phyloP scores from a whole-genome alignment of 1,140 invertebrate genomes.

The Octopus sinensis region DNA sequence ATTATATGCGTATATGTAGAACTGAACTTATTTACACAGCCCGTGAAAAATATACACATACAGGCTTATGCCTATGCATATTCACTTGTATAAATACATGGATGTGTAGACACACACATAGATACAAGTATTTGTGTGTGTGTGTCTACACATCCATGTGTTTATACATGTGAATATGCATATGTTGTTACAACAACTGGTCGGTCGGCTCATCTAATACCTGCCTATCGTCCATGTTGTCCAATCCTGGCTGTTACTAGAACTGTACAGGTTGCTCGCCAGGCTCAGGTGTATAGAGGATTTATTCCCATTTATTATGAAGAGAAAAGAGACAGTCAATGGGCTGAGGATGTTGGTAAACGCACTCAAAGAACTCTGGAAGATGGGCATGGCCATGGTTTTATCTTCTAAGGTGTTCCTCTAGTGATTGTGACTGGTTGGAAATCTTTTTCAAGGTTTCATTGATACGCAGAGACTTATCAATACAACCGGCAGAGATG shows the following conservation, averaged over 20 bases:
- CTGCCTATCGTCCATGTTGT: constrained; percentile 92
- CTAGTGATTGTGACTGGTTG: constrained; percentile 94
- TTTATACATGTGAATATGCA: too few species aligned
- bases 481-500: too few species aligned
- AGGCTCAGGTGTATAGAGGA: constrained; percentile 89
- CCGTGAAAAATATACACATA: too few species aligned
- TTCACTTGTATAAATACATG: too few species aligned
- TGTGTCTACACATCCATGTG: too few species aligned
- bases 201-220: constrained; percentile 63
- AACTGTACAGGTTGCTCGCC: constrained; percentile 80
- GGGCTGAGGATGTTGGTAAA: constrained; percentile 92
- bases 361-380: constrained; percentile 85
- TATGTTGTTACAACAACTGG: constrained; percentile 73
- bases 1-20: too few species aligned
- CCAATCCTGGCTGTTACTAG: constrained; percentile 95
- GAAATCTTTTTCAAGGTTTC: constrained; percentile 82
- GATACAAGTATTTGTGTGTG: too few species aligned
- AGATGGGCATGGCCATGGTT: constrained; percentile 83
- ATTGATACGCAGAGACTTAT: constrained; percentile 95
- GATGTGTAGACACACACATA: too few species aligned
- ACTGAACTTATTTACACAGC: too few species aligned
- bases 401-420: constrained; percentile 82
- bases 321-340: constrained; percentile 70
- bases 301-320: constrained; percentile 87
- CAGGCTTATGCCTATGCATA: too few species aligned